Percentiles rank a stretch among this genome's conserved stretches.
Evolutionary conservation across 2,888 invertebrate genomes (phyloP).

Genomic region (Latrodectus hesperus): DNA sequence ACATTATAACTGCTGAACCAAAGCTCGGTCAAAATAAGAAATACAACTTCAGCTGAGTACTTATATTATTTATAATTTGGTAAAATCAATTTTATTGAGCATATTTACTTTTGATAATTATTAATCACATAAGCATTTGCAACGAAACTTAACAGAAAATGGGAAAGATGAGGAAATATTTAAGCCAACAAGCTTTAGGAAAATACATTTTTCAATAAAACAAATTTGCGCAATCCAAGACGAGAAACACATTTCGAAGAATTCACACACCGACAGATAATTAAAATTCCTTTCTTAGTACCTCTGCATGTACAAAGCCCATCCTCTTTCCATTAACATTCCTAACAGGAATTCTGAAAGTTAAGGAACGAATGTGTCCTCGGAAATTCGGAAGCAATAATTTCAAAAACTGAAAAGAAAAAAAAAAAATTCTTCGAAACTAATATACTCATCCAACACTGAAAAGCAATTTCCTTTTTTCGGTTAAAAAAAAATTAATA

Average conservation of each 20-base stretch:
- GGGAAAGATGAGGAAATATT: too few relatives aligned
- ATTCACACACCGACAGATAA: conserved; percentile 8
- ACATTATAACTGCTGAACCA: too few relatives aligned
- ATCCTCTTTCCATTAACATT: not conserved
- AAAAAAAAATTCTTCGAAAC: not conserved
- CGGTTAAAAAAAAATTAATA: too few relatives aligned
- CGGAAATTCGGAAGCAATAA: not conserved
- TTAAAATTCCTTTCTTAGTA: conserved; percentile 26
- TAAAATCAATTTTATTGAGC: too few relatives aligned
- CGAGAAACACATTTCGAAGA: conserved; percentile 7
- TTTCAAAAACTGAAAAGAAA: conserved; percentile 4
- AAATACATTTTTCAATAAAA: not conserved
- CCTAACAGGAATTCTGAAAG: not conserved
- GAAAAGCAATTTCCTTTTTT: too few relatives aligned
- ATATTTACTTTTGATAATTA: too few relatives aligned
- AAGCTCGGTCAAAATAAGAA: too few relatives aligned
- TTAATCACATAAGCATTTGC: too few relatives aligned
- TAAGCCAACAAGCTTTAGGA: not conserved
- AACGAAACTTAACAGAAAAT: too few relatives aligned
- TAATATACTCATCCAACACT: not conserved
- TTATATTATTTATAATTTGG: too few relatives aligned
- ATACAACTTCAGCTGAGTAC: too few relatives aligned
- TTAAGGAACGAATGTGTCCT: not conserved
- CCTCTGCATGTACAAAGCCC: not conserved
- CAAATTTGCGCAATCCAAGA: not conserved